Conservation (phyloP, 2,888 invertebrate genomes). For the Phaonia tiefii region DNA sequence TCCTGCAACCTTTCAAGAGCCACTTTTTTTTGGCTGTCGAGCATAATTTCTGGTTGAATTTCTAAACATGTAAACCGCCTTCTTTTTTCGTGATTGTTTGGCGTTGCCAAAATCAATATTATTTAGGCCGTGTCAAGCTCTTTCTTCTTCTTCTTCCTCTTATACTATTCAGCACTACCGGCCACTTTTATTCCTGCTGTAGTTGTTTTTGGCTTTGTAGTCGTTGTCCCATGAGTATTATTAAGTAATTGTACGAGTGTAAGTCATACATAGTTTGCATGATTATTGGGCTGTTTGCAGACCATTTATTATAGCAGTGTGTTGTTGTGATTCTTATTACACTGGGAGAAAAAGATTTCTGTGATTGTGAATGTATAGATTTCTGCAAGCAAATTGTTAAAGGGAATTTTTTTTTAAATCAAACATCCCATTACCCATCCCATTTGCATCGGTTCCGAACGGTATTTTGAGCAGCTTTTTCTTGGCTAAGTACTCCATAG, state of each 20-base stretch:
- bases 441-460: too few species aligned
- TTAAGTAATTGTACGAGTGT: constrained; percentile 30
- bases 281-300: constrained; percentile 12
- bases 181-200: neutral
- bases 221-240: constrained; percentile 1
- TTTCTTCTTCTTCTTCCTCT: neutral
- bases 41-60: constrained; percentile 45
- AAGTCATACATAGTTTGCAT: constrained; percentile 6
- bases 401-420: too few species aligned
- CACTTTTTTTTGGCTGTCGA: constrained; percentile 54
- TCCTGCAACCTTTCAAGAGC: neutral
- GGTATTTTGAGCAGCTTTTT: too few species aligned
- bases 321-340: neutral
- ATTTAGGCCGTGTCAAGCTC: constrained; percentile 67
- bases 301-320: neutral
- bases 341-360: too few species aligned
- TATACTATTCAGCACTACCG: constrained; percentile 1
- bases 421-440: too few species aligned
- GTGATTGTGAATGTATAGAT: too few species aligned
- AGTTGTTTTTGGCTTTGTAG: constrained; percentile 26
- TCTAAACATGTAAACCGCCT: constrained; percentile 51
- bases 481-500: too few species aligned
- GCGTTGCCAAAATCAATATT: constrained; percentile 65
- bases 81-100: constrained; percentile 29
- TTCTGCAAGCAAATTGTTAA: too few species aligned